Percentiles rank a stretch among this genome's conserved stretches.
These are phyloP conservation scores for Hydropsyche betteni DNA, from an alignment of 2,888 invertebrate species.

Conservation along the genomic window DNA sequence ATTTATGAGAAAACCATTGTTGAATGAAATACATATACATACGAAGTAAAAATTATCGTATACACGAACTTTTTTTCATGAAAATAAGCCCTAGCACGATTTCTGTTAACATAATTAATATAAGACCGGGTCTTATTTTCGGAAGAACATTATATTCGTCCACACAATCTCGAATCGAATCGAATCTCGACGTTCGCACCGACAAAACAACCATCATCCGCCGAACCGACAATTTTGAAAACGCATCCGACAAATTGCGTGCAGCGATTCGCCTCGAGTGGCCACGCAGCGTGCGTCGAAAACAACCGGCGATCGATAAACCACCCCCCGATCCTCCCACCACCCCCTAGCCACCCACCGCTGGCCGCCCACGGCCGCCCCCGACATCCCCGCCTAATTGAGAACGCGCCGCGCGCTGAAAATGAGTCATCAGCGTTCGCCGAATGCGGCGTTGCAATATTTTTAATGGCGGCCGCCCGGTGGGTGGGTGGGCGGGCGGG, in stretches of 20 bases:
- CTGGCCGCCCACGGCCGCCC: slow-evolving; percentile 24
- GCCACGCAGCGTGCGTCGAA: slow-evolving; percentile 31
- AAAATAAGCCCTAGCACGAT: no score
- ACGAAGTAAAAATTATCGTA: no score
- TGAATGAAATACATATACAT: no score
- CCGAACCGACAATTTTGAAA: background rate
- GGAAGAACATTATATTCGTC: no score
- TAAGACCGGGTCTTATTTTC: no score
- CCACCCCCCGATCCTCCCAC: slow-evolving; percentile 27
- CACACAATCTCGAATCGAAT: no score
- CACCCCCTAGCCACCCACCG: slow-evolving; percentile 33
- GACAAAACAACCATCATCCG: no score
- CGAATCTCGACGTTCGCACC: no score
- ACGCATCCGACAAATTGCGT: slow-evolving; percentile 36
- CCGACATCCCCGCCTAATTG: slow-evolving; percentile 36
- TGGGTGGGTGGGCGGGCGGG: slow-evolving; percentile 18
- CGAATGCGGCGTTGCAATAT: slow-evolving; percentile 51
- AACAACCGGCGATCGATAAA: slow-evolving; percentile 43
- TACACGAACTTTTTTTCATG: no score
- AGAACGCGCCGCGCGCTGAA: slow-evolving; percentile 49
- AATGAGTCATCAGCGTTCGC: slow-evolving; percentile 51
- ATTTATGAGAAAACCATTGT: no score
- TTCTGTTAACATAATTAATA: no score
- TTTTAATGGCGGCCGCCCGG: slow-evolving; percentile 41
- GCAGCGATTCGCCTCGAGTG: slow-evolving; percentile 19